A percentile compares a stretch with the other conserved stretches of the same genome.
Conservation (phyloP, 37 sponge, comb jelly and placozoan species). For the Chondrosia reniformis region DNA sequence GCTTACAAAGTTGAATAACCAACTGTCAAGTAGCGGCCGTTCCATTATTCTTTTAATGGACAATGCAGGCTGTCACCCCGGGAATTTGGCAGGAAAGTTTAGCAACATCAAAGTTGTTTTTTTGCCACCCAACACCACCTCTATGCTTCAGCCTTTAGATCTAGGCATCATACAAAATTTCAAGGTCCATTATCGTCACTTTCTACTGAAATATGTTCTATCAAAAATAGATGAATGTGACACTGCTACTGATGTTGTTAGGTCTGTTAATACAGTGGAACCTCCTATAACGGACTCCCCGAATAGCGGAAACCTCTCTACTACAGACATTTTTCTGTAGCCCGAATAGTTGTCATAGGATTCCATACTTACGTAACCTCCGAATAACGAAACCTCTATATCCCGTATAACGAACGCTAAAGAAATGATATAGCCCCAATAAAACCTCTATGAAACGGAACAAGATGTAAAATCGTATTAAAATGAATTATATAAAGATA, state of each 20-base stretch:
- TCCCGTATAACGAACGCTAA: not conserved
- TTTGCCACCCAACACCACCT: slow-evolving; percentile 56
- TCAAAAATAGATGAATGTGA: too few relatives aligned
- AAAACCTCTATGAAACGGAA: too few relatives aligned
- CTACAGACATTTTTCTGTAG: not conserved
- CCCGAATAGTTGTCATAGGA: not conserved
- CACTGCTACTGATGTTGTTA: slow-evolving; percentile 30
- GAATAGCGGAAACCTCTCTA: slow-evolving; percentile 19
- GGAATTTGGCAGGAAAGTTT: slow-evolving; percentile 32
- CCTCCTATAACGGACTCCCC: slow-evolving; percentile 15
- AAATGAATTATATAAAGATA: too few relatives aligned
- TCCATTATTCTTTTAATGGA: slow-evolving; percentile 57
- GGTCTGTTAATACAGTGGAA: slow-evolving; percentile 40
- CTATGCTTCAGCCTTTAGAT: slow-evolving; percentile 56
- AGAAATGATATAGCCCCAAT: too few relatives aligned
- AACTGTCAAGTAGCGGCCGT: slow-evolving; percentile 9
- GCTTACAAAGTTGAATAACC: slow-evolving; percentile 26
- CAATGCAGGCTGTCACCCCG: slow-evolving; percentile 54
- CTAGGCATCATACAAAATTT: slow-evolving; percentile 61
- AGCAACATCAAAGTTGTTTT: slow-evolving; percentile 46
- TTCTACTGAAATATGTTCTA: slow-evolving; percentile 19
- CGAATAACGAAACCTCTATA: slow-evolving; percentile 8
- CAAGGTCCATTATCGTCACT: slow-evolving; percentile 41
- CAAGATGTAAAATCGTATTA: too few relatives aligned
- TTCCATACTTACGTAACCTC: not conserved